Percentiles rank a stretch among this genome's conserved stretches.
These are phyloP conservation scores for Ceyx cyanopectus DNA, from an alignment of 2,113 vertebrate species.

Conservation along the genomic window DNA sequence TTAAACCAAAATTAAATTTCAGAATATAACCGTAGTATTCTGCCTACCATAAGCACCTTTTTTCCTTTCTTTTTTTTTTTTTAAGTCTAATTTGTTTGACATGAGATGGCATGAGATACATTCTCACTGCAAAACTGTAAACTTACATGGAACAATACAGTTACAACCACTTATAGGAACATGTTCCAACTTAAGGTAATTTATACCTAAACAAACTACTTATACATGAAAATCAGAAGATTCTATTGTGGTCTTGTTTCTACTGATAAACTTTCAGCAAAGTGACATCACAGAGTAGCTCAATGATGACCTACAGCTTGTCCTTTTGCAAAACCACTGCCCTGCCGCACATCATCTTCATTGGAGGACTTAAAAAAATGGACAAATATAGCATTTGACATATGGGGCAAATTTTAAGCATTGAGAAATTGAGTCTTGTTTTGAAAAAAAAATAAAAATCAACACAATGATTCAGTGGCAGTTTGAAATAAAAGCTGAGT, in stretches of 20 bases:
- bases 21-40: slow-evolving; percentile 48
- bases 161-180: slow-evolving; percentile 55
- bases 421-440: no score
- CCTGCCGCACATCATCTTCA: background rate
- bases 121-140: slow-evolving; percentile 42
- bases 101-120: slow-evolving; percentile 53
- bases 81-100: slow-evolving; percentile 25
- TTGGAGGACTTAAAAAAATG: background rate
- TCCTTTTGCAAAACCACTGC: background rate
- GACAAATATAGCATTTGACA: background rate
- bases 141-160: slow-evolving; percentile 43
- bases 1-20: slow-evolving; percentile 51
- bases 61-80: background rate
- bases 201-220: background rate
- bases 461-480: background rate
- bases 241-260: background rate
- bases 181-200: slow-evolving; percentile 39
- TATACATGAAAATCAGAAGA: background rate
- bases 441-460: background rate
- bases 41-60: slow-evolving; percentile 28
- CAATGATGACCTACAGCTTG: background rate
- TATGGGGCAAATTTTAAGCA: background rate
- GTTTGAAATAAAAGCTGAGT: background rate
- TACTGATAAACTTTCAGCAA: background rate
- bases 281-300: background rate